Evolutionary conservation across 2,797 vertebrate genomes (phyloP).

Genomic region (Mormyrops boulengeri): DNA sequence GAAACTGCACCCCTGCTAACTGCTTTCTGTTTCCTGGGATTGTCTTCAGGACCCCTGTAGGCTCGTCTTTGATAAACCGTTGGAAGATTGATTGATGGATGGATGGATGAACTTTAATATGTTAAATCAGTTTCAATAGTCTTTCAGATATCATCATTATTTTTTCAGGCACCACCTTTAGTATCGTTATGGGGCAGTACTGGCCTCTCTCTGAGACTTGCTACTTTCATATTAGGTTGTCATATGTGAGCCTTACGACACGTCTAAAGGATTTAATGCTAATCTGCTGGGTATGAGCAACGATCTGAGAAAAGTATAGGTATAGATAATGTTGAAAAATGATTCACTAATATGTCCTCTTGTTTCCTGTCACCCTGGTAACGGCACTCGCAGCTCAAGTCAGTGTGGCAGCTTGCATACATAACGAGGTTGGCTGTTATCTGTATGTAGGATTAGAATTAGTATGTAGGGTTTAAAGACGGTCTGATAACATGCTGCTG

Average conservation of each 20-base stretch:
- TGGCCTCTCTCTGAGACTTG: neutral
- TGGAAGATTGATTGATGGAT: neutral
- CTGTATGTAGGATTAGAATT: neutral
- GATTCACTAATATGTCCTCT: neutral
- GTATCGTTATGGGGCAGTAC: neutral
- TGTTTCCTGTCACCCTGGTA: conserved; percentile 14
- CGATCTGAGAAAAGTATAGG: neutral
- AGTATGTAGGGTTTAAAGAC: neutral
- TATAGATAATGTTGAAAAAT: neutral
- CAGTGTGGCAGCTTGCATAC: neutral
- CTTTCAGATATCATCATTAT: neutral
- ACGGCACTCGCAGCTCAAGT: neutral
- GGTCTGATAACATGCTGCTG: neutral
- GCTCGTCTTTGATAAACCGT: neutral
- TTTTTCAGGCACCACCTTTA: neutral
- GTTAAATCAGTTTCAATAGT: neutral
- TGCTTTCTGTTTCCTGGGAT: neutral
- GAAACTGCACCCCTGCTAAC: neutral
- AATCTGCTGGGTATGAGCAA: neutral
- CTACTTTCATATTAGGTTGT: neutral
- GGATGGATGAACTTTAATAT: neutral
- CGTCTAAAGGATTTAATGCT: neutral
- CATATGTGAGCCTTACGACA: neutral
- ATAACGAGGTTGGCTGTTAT: neutral
- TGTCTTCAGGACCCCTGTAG: neutral